These are phyloP conservation scores for Ridgeia piscesae DNA, from an alignment of 1,140 invertebrate genomes.

Conservation along the genomic window DNA sequence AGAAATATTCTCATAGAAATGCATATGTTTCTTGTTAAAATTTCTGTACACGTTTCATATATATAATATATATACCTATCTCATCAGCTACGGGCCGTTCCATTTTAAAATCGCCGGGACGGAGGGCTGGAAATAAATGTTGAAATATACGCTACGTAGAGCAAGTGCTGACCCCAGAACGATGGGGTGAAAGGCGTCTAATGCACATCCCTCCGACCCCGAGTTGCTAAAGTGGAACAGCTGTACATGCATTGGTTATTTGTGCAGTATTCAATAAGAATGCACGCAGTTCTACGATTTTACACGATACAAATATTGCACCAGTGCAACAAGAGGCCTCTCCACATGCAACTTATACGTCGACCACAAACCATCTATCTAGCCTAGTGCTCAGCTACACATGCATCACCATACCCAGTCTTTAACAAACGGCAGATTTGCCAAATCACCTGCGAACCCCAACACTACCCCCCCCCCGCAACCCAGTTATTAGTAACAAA, in stretches of 20 bases:
- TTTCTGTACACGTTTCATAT: neutral
- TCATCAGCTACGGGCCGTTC: neutral
- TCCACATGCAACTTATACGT: neutral
- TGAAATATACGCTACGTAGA: neutral
- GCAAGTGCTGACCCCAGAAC: neutral
- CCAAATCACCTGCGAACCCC: neutral
- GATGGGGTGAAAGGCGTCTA: neutral
- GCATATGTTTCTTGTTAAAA: constrained; percentile 1
- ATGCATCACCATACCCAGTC: neutral
- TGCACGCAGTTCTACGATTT: neutral
- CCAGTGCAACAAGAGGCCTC: neutral
- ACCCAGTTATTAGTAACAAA: neutral
- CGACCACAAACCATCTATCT: neutral
- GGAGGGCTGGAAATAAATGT: neutral
- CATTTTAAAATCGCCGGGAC: neutral
- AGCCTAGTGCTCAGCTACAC: neutral
- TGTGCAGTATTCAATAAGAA: neutral
- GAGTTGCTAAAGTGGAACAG: neutral
- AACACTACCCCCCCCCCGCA: neutral
- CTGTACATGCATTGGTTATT: neutral
- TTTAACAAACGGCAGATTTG: neutral
- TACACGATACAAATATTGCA: constrained; percentile 1
- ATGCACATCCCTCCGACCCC: neutral
- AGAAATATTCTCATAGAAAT: constrained; percentile 6
- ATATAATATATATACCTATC: neutral